These are phyloP conservation scores for Brenthis hecate DNA, from an alignment of 2,888 invertebrate species.

Conservation along the genomic window DNA sequence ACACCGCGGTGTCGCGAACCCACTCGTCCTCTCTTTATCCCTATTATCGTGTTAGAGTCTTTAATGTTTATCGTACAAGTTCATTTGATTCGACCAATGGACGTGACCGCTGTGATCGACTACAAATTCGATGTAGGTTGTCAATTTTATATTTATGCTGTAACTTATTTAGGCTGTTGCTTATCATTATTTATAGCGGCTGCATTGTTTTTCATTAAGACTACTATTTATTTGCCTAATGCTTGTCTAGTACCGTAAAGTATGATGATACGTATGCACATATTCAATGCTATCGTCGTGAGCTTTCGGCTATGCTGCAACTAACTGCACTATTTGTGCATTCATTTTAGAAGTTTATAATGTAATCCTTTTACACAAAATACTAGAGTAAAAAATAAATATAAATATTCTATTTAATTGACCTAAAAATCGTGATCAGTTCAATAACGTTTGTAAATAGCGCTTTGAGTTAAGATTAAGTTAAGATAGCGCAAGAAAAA, in stretches of 20 bases:
- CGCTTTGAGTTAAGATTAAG: no score
- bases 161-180: slow-evolving; percentile 20
- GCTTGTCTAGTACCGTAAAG: slow-evolving; percentile 4
- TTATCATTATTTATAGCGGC: slow-evolving; percentile 11
- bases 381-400: no score
- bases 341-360: neutral
- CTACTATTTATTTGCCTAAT: slow-evolving; percentile 11
- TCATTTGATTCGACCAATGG: slow-evolving; percentile 26
- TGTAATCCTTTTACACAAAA: no score
- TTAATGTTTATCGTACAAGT: slow-evolving; percentile 5
- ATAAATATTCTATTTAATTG: no score
- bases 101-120: slow-evolving; percentile 31
- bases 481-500: no score
- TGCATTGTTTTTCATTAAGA: neutral
- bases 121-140: slow-evolving; percentile 36
- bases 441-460: no score
- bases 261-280: neutral
- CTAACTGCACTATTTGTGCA: neutral
- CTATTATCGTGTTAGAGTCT: slow-evolving; percentile 32
- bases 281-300: neutral
- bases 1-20: slow-evolving; percentile 28
- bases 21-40: slow-evolving; percentile 35
- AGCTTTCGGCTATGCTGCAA: neutral
- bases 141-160: slow-evolving; percentile 25
- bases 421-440: no score